Evolutionary conservation across 1,140 invertebrate genomes (phyloP).

Genomic region (Drosophila pseudoobscura): DNA sequence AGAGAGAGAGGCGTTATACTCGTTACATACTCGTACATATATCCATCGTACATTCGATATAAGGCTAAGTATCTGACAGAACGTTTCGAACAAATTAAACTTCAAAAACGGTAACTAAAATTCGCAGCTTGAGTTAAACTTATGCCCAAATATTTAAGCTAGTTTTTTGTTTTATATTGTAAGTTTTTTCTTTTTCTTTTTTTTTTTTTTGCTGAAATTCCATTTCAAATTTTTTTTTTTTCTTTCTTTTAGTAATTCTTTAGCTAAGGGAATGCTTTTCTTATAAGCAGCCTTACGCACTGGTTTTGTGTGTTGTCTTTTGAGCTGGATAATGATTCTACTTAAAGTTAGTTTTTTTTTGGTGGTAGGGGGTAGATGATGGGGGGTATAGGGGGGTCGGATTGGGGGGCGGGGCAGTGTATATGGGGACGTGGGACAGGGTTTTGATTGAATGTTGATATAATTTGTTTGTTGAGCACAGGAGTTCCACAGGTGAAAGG

Average conservation of each 20-base stretch:
- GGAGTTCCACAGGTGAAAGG: too few relatives aligned
- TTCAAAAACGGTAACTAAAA: constrained; percentile 58
- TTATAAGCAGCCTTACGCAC: constrained; percentile 60
- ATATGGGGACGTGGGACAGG: constrained; percentile 35
- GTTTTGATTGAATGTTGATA: constrained; percentile 45
- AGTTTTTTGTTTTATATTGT: constrained; percentile 26
- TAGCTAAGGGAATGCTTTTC: constrained; percentile 46
- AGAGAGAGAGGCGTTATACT: constrained; percentile 43
- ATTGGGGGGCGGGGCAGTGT: too few relatives aligned
- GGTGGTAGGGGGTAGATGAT: neutral
- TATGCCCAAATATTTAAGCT: constrained; percentile 72
- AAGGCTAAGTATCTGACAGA: constrained; percentile 61
- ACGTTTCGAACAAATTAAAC: constrained; percentile 32
- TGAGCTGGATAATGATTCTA: constrained; percentile 71
- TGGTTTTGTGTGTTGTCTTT: constrained; percentile 37
- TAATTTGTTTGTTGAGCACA: too few relatives aligned
- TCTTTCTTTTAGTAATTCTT: constrained; percentile 31
- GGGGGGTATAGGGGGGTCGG: neutral
- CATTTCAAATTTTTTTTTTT: constrained; percentile 60
- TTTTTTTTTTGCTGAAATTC: constrained; percentile 63
- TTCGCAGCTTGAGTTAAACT: constrained; percentile 50
- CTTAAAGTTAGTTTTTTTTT: constrained; percentile 63
- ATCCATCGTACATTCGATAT: constrained; percentile 47
- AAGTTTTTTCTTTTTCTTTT: neutral
- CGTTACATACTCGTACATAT: constrained; percentile 1